phyloP scores from a whole-genome alignment of 1,140 invertebrate species.

The Rhagoletis pomonella region DNA sequence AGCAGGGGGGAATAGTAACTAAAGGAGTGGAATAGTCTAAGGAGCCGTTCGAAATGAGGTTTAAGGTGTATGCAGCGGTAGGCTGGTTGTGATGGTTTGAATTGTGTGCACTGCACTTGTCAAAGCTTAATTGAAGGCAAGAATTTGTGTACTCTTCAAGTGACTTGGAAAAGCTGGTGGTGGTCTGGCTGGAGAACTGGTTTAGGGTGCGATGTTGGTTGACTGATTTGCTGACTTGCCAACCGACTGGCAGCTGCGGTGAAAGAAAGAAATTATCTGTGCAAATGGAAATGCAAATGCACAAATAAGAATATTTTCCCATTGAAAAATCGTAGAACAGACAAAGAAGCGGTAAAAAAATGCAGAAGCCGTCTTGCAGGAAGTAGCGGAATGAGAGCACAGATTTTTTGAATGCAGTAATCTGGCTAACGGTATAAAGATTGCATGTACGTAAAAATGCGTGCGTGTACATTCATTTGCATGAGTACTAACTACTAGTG shows the following conservation, averaged over 20 bases:
- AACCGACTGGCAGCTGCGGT: background rate
- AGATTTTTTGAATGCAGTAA: conserved; percentile 8
- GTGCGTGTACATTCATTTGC: background rate
- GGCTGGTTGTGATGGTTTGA: background rate
- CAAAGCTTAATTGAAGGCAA: conserved; percentile 74
- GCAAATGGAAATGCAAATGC: conserved; percentile 54
- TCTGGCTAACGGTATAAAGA: background rate
- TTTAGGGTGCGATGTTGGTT: background rate
- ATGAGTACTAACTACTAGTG: background rate
- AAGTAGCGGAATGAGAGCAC: background rate
- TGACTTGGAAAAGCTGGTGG: conserved; percentile 65
- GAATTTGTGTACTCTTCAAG: conserved; percentile 69
- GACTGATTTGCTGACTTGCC: conserved; percentile 35
- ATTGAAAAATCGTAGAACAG: conserved; percentile 7
- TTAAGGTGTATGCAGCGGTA: background rate
- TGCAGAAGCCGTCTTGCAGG: conserved; percentile 22
- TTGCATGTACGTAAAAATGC: background rate
- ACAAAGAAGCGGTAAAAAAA: conserved; percentile 23
- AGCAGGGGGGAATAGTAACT: background rate
- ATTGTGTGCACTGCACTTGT: conserved; percentile 68
- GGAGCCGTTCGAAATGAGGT: conserved; percentile 26
- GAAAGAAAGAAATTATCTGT: conserved; percentile 52
- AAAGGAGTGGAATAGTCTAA: conserved; percentile 46
- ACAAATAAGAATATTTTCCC: conserved; percentile 48
- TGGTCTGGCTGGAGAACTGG: conserved; percentile 26